Base-by-base conservation (phyloP, 2,888 invertebrate genomes). In the Laothoe populi region DNA sequence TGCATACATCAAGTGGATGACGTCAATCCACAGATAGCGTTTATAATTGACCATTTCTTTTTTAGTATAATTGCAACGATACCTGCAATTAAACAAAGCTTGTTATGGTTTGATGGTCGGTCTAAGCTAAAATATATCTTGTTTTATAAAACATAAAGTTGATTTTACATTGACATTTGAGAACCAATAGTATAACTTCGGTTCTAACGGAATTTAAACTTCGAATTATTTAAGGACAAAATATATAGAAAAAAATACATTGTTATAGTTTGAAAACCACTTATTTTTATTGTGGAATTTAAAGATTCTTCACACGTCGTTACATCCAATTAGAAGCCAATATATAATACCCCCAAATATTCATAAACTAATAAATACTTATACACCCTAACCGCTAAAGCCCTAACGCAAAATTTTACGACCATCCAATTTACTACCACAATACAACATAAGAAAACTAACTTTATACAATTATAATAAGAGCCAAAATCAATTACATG, bases 301-400 rank as follows among this genome's bases (percentile, higher is more conserved):
- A 46, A 46, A 24, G 19, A 46, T 46, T 44, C 44, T 19, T 8
- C 42, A 42, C 42, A 3, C 44, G 19, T 44, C 44, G 44, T 44
- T 44, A 44, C 19, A 44, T 19, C 1, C 44, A 0, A 10, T 44
- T 19, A 19, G 19, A 8, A 19, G 19, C 44, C 10, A 44, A 7
- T 19, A 2, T 44, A 19, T 19, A 53, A 53, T 35, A 53, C 35
- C 21, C 16, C 35, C 11, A 19, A 59, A 31, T 21, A 23, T 13
- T 45, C 11, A 24, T 35, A 57, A 38, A 4, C 24, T 40, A 38
- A 40, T 45, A 40, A 61, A 62, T 4, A 46, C 7, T 64, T 73
- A 64, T 79, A 75, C 71, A 73, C 78, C 72, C 72, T 72, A 75
- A 59, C 64, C 69, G 49, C 69, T 69, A 66, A 70, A 72, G 75